Evolutionary conservation across 2,113 vertebrate genomes (phyloP).

Genomic region (Cacatua alba): DNA sequence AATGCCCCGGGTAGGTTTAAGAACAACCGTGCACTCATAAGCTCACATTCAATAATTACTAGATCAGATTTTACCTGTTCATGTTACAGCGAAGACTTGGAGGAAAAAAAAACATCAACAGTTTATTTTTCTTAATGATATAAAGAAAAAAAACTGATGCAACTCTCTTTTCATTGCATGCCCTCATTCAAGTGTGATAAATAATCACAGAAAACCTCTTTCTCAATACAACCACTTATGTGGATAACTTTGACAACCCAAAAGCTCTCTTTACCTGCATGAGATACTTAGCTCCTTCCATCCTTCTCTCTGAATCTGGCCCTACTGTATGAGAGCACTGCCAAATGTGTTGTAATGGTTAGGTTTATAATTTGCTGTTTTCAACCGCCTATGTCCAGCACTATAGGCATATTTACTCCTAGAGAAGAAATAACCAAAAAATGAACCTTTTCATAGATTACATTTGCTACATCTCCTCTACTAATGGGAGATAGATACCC

Average conservation of each 20-base stretch:
- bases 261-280: not conserved
- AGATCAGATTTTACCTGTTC: not conserved
- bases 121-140: constrained; percentile 30
- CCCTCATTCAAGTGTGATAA: not conserved
- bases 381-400: not conserved
- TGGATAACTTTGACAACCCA: not conserved
- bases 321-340: not conserved
- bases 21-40: not conserved
- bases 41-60: not conserved
- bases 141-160: not conserved
- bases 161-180: not conserved
- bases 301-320: not conserved
- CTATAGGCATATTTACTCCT: not conserved
- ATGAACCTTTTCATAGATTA: not conserved
- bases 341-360: not conserved
- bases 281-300: not conserved
- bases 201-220: not conserved
- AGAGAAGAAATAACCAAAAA: not conserved
- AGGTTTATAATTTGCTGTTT: not conserved
- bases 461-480: not conserved
- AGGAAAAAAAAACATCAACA: not conserved
- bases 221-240: not conserved
- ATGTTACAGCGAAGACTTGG: not conserved
- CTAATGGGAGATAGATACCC: not conserved
- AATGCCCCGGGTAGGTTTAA: not conserved